These are phyloP conservation scores for Chionodraco myersi DNA, from an alignment of 2,113 vertebrate species.

Conservation along the genomic window DNA sequence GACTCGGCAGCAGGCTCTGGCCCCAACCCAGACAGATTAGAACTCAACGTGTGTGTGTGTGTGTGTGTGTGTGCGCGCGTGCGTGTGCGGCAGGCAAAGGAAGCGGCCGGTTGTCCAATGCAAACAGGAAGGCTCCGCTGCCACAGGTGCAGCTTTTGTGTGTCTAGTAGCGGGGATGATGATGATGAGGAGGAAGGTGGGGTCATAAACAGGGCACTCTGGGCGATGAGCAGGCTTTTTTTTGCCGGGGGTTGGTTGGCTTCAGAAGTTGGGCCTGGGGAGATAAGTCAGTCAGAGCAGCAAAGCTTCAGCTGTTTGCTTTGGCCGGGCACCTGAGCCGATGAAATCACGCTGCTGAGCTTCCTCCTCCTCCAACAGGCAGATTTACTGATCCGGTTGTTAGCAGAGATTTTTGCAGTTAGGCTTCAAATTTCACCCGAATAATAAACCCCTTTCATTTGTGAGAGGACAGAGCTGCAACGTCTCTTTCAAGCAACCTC, in stretches of 20 bases:
- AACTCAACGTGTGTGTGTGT: no score
- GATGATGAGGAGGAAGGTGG: slow-evolving; percentile 46
- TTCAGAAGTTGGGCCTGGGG: slow-evolving; percentile 20
- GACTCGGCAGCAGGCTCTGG: slow-evolving; percentile 69
- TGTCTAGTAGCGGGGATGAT: slow-evolving; percentile 35
- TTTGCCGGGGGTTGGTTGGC: slow-evolving; percentile 46
- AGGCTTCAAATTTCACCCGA: slow-evolving; percentile 44
- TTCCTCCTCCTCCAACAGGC: slow-evolving; percentile 58
- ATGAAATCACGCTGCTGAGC: slow-evolving; percentile 67
- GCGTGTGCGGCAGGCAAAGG: slow-evolving; percentile 44
- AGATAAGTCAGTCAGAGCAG: slow-evolving; percentile 61
- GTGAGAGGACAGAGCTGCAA: slow-evolving; percentile 23
- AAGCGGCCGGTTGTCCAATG: slow-evolving; percentile 73
- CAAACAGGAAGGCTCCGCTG: slow-evolving; percentile 83
- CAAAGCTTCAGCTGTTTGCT: slow-evolving; percentile 61
- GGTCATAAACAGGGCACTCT: slow-evolving; percentile 50
- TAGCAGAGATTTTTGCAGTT: slow-evolving; percentile 46
- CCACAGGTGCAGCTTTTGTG: slow-evolving; percentile 82
- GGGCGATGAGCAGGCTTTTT: slow-evolving; percentile 40
- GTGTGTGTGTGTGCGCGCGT: slow-evolving; percentile 6
- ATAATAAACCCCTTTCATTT: background rate
- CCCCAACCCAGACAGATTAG: slow-evolving; percentile 44
- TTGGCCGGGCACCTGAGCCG: slow-evolving; percentile 65
- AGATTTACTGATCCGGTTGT: slow-evolving; percentile 57
- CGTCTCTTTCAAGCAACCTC: slow-evolving; percentile 34